phyloP scores from a whole-genome alignment of 2,113 vertebrate genomes.

The western clawed frog (Xenopus tropicalis) region UCB_Xtro_10.0 CM004446.2:52323501-52324000 shows the following conservation, averaged over 20 bases:
- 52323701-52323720: slow-evolving; percentile 49
- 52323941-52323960: too few species aligned
- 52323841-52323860: too few species aligned
- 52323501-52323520: background rate
- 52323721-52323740: slow-evolving; percentile 70
- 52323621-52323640: background rate
- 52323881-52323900: too few species aligned
- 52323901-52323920: too few species aligned
- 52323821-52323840: too few species aligned
- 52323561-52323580: accelerated
- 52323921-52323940: too few species aligned
- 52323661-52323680: slow-evolving; percentile 13
- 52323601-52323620: background rate
- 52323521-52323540: background rate
- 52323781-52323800: slow-evolving; percentile 71
- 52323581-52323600: accelerated
- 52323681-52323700: slow-evolving; percentile 12
- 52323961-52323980: too few species aligned
- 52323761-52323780: slow-evolving; percentile 76
- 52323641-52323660: slow-evolving; percentile 12
- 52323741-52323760: slow-evolving; percentile 72
- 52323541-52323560: background rate
- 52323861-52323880: too few species aligned
- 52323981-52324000: too few species aligned
- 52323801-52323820: too few species aligned